Percentiles rank a stretch among this genome's conserved stretches.
Evolutionary conservation across 2,888 invertebrate genomes (phyloP).

Genomic region (Drosophila mimica): DNA sequence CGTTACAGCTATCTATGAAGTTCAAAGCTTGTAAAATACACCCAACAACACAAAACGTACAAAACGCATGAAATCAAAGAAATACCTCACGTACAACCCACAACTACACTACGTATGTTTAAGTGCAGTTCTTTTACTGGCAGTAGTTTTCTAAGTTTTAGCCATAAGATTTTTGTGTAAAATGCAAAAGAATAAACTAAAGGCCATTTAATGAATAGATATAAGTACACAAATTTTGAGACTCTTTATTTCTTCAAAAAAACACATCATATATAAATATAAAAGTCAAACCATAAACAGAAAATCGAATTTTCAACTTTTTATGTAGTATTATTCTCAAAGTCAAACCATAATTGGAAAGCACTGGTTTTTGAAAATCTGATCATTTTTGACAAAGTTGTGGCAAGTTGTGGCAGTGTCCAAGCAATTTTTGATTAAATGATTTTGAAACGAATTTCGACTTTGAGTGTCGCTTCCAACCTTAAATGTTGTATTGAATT

Average conservation of each 20-base stretch:
- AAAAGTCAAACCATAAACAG: not conserved
- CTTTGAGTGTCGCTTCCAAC: not conserved
- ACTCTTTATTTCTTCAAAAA: not conserved
- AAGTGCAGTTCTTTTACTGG: slow-evolving; percentile 56
- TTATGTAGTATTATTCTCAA: not conserved
- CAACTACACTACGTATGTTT: slow-evolving; percentile 41
- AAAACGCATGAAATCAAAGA: slow-evolving; percentile 75
- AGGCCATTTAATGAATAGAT: slow-evolving; percentile 59
- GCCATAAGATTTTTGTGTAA: slow-evolving; percentile 31
- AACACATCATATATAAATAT: not conserved
- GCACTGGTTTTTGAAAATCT: not conserved
- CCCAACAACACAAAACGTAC: slow-evolving; percentile 30
- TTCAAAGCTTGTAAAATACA: slow-evolving; percentile 67
- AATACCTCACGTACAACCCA: slow-evolving; percentile 66
- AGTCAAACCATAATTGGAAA: not conserved
- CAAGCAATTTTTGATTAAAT: not conserved
- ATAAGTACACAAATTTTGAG: not conserved
- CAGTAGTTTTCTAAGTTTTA: slow-evolving; percentile 20
- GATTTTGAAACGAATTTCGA: not conserved
- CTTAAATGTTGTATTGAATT: not conserved
- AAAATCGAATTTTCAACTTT: not conserved
- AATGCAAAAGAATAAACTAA: slow-evolving; percentile 45
- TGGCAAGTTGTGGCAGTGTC: too few relatives aligned
- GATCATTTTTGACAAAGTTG: not conserved
- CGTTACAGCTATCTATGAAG: slow-evolving; percentile 41